Conservation (phyloP, 2,797 vertebrate species). For the Lateolabrax maculatus region DNA sequence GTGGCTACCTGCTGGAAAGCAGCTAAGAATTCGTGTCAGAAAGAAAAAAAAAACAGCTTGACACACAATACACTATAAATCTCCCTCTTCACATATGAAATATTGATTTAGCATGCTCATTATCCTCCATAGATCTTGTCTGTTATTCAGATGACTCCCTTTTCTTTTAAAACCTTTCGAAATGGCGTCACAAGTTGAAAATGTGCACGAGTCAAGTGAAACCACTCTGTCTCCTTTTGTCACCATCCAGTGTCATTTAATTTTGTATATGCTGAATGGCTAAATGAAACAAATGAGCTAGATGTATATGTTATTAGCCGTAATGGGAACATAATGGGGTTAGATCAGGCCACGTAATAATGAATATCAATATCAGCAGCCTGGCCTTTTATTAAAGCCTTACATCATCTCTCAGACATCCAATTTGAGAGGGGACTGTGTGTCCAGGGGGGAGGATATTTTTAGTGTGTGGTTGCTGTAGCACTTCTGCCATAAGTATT, state of each 20-base stretch:
- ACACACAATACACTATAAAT: slow-evolving; percentile 63
- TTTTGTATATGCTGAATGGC: slow-evolving; percentile 75
- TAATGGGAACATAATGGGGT: slow-evolving; percentile 88
- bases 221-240: slow-evolving; percentile 69
- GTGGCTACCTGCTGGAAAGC: slow-evolving; percentile 71
- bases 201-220: slow-evolving; percentile 24
- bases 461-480: slow-evolving; percentile 25
- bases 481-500: slow-evolving; percentile 28
- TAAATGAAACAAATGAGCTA: slow-evolving; percentile 87
- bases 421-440: slow-evolving; percentile 62
- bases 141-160: slow-evolving; percentile 61
- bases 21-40: slow-evolving; percentile 53
- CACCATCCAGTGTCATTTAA: slow-evolving; percentile 70
- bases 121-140: slow-evolving; percentile 56
- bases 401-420: slow-evolving; percentile 86
- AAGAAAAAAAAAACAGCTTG: slow-evolving; percentile 41
- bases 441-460: slow-evolving; percentile 46
- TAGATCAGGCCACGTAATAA: slow-evolving; percentile 83
- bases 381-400: slow-evolving; percentile 86
- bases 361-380: slow-evolving; percentile 85
- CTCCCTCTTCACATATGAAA: slow-evolving; percentile 65
- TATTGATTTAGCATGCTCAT: slow-evolving; percentile 73
- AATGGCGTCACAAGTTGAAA: slow-evolving; percentile 16
- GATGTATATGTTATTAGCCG: slow-evolving; percentile 81
- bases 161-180: slow-evolving; percentile 50